Percentiles rank a stretch among this genome's conserved stretches.
Evolutionary conservation across 2,888 invertebrate genomes (phyloP).

Genomic region (Oeneis ivallda): DNA sequence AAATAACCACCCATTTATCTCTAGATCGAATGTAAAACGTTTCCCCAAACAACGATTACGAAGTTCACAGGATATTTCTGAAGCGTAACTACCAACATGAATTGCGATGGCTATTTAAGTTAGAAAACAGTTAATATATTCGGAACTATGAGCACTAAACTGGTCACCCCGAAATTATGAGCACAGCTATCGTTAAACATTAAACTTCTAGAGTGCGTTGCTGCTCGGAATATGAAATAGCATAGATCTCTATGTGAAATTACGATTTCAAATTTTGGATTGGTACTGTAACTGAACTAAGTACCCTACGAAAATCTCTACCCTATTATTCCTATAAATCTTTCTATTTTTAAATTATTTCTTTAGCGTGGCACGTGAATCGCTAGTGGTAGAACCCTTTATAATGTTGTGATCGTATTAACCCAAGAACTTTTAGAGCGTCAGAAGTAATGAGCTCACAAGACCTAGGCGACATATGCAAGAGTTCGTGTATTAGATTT

Average conservation of each 20-base stretch:
- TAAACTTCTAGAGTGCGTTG: background rate
- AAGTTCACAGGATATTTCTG: slow-evolving; percentile 36
- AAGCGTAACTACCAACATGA: slow-evolving; percentile 38
- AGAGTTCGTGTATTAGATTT: too few relatives aligned
- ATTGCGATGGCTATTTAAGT: slow-evolving; percentile 37
- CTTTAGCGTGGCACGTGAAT: too few relatives aligned
- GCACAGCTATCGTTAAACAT: slow-evolving; percentile 24
- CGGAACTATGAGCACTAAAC: slow-evolving; percentile 31
- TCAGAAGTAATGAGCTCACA: too few relatives aligned
- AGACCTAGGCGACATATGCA: too few relatives aligned
- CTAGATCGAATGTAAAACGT: slow-evolving; percentile 31
- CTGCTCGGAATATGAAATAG: slow-evolving; percentile 10
- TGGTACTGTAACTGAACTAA: too few relatives aligned
- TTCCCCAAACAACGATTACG: slow-evolving; percentile 38
- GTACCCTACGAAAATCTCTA: too few relatives aligned
- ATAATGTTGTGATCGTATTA: too few relatives aligned
- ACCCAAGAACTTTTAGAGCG: too few relatives aligned
- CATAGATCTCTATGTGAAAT: background rate
- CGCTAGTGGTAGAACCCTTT: too few relatives aligned
- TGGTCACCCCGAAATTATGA: slow-evolving; percentile 33
- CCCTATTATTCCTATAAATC: too few relatives aligned
- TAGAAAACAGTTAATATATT: slow-evolving; percentile 38
- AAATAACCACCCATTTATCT: slow-evolving; percentile 20
- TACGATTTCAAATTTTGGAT: background rate
- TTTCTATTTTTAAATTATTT: too few relatives aligned